phyloP scores from a whole-genome alignment of 2,797 vertebrate species.

The Podarcis siculus region DNA sequence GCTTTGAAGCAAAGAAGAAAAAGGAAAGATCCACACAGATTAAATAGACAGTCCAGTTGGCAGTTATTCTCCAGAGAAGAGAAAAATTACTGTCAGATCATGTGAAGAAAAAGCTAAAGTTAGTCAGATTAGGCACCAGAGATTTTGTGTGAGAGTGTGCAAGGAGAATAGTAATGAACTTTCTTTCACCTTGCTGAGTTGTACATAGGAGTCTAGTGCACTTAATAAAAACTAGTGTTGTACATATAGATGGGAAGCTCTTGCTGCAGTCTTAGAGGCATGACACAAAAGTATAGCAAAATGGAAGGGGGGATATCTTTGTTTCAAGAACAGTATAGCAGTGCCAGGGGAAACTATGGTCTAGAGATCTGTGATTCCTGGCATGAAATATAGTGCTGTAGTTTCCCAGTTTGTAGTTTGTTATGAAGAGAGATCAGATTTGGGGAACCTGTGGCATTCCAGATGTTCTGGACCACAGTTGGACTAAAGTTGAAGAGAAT shows the following conservation, averaged over 20 bases:
- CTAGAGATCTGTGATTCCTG: neutral
- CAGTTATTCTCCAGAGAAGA: slow-evolving; percentile 23
- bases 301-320: too few species aligned
- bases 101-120: slow-evolving; percentile 21
- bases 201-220: neutral
- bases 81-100: neutral
- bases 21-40: neutral
- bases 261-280: neutral
- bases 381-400: neutral
- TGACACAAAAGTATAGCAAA: neutral
- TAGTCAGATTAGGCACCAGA: neutral
- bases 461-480: too few species aligned
- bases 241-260: neutral
- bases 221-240: neutral
- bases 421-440: neutral
- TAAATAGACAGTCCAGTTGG: slow-evolving; percentile 17
- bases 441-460: too few species aligned
- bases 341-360: neutral
- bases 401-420: neutral
- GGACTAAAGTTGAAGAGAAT: too few species aligned
- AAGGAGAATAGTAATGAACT: neutral
- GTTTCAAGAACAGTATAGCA: neutral
- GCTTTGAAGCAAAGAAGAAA: neutral
- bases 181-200: neutral
- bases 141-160: neutral